Evolutionary conservation across 2,113 vertebrate genomes (phyloP), one percentile per base, ranked within the genome.

Genomic region (Entomyzon cyanotis): DNA sequence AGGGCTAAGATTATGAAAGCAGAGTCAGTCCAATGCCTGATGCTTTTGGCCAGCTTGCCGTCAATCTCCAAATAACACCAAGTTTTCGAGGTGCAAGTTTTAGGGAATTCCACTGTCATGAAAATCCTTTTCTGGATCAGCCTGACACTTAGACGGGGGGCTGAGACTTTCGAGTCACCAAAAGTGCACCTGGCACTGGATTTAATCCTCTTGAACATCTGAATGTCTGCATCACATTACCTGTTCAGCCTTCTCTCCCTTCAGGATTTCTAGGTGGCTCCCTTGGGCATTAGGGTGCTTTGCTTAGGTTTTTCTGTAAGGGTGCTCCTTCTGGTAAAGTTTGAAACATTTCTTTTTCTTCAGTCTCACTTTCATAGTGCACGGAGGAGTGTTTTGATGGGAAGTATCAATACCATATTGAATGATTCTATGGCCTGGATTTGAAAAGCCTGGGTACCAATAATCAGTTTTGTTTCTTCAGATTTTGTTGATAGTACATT

Each of bases 331-430:
- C 21, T 59, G 35, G 12, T 60, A 28, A 63, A 59, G 49, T 88
- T 30, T 37, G 50, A 79, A 67, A 30, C 12, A 6, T 52, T 60
- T 77, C 1, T 23, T 85, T 89, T 63, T 56, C 25, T 75, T 77
- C 35, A 30, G 31, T 47, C n/a, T 94, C 25, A 10, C 21, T 24
- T 52, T 84, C 47, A 7, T 31, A 84, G 30, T 47, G 39, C 16
- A 41, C 21, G 46, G 79, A 82, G 11, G 28, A 69, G 12, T 68
- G 28, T 71, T 96, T 88, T 88, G 79, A 70, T 95, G 92, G 90
- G 92, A 96, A 95, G 64, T 94, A 84, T 90, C 94, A 96, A 93
- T 96, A 94, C 16, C 8, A 9, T 78, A 91, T 93, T 0, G 31
- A 86, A 75, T 86, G 33, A 64, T 89, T 90, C 39, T 68, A 5